Percentiles rank a stretch among this genome's conserved stretches.
Conservation (phyloP, 2,797 vertebrate species). For the Pogoniulus pusillus region DNA sequence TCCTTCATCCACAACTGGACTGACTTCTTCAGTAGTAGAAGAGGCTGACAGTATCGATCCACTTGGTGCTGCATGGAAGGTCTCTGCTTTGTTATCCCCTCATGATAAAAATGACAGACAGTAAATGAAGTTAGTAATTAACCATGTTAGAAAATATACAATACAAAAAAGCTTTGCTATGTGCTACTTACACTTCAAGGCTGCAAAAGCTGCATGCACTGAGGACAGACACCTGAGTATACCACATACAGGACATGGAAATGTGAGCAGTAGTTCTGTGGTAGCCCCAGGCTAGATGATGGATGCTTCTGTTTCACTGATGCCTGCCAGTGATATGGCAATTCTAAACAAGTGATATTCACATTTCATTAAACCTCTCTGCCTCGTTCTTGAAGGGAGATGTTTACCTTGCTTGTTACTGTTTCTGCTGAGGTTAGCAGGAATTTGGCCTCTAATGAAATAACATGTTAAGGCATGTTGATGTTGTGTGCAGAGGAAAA, state of each 20-base stretch:
- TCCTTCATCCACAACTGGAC: neutral
- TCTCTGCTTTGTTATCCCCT: neutral
- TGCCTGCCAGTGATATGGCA: neutral
- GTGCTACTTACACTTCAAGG: neutral
- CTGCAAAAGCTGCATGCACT: neutral
- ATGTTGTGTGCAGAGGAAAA: neutral
- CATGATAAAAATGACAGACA: neutral
- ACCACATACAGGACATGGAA: neutral
- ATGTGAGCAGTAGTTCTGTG: fast-evolving
- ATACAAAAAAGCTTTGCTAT: neutral
- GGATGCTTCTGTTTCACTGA: neutral
- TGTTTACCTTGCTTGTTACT: neutral
- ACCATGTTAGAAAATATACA: neutral
- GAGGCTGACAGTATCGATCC: neutral
- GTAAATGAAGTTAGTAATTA: neutral
- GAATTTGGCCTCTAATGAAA: neutral
- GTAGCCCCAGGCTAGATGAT: neutral
- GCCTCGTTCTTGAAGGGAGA: neutral
- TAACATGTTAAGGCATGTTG: neutral
- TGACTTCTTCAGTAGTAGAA: neutral
- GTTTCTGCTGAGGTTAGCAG: neutral
- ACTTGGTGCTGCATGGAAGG: fast-evolving
- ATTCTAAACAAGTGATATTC: neutral
- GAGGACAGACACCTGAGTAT: neutral
- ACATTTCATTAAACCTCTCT: neutral